Evolutionary conservation across 2,797 vertebrate genomes (phyloP).

Genomic region (Cuniculus paca): DNA sequence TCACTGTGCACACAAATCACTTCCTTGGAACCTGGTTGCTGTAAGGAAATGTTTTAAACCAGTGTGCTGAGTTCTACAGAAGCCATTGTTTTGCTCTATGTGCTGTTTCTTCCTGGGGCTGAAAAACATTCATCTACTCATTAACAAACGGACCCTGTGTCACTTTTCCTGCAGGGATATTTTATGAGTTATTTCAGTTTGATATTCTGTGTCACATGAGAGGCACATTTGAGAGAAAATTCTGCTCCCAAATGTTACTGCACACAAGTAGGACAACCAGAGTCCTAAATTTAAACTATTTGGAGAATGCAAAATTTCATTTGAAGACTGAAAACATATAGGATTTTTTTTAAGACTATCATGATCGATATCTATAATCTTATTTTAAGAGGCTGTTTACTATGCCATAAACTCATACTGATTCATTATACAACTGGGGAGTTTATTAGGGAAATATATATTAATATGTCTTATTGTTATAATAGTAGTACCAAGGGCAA

Average conservation of each 20-base stretch:
- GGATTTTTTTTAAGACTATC: neutral
- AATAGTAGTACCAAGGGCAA: neutral
- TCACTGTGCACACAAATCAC: slow-evolving; percentile 53
- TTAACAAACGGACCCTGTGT: slow-evolving; percentile 11
- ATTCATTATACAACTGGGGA: neutral
- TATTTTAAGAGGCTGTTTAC: neutral
- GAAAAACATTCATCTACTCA: slow-evolving; percentile 31
- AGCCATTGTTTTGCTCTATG: slow-evolving; percentile 23
- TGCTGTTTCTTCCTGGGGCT: slow-evolving; percentile 46
- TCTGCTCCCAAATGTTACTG: slow-evolving; percentile 28
- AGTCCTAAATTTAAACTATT: slow-evolving; percentile 27
- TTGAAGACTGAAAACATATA: neutral
- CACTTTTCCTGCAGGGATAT: neutral
- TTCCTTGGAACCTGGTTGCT: slow-evolving; percentile 41
- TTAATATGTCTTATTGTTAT: neutral
- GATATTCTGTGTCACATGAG: neutral
- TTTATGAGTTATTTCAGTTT: slow-evolving; percentile 58
- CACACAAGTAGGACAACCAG: neutral
- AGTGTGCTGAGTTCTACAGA: neutral
- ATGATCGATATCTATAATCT: neutral
- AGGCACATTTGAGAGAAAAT: slow-evolving; percentile 9
- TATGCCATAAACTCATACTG: neutral
- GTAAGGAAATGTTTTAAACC: slow-evolving; percentile 64
- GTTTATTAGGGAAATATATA: neutral
- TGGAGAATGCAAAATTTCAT: neutral